A percentile compares a stretch with the other conserved stretches of the same genome.
Evolutionary conservation across 53 echinoderm and acorn worm genomes (phyloP).

Genomic region (Paracentrotus lividus): DNA sequence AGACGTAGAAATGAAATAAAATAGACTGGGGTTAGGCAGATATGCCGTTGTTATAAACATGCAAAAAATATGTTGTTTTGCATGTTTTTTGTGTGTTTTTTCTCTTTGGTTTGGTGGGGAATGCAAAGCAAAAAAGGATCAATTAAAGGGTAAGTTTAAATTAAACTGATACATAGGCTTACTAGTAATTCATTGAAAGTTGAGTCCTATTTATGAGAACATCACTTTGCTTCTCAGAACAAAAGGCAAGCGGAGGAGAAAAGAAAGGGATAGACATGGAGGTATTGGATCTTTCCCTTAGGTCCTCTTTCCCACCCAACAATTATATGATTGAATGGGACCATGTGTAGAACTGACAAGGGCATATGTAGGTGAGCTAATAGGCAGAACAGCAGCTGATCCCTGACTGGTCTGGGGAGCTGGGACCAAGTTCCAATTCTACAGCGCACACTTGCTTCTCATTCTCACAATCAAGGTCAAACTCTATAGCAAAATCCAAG

Average conservation of each 20-base stretch:
- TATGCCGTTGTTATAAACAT: too few relatives aligned
- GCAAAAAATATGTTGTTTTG: too few relatives aligned
- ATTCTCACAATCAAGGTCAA: not conserved
- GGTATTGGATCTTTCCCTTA: not conserved
- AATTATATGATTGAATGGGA: conserved; percentile 40
- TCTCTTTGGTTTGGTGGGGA: too few relatives aligned
- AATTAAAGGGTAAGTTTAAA: too few relatives aligned
- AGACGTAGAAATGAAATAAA: too few relatives aligned
- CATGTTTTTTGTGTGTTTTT: too few relatives aligned
- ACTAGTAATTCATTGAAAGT: too few relatives aligned
- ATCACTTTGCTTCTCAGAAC: too few relatives aligned
- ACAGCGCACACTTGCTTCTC: not conserved
- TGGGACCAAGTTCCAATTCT: conserved; percentile 24
- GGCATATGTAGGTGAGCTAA: conserved; percentile 20
- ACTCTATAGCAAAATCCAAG: not conserved
- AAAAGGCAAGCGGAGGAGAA: not conserved
- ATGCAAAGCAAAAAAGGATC: too few relatives aligned
- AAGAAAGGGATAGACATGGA: not conserved
- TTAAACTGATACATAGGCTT: too few relatives aligned
- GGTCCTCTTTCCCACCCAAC: not conserved
- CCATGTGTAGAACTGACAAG: conserved; percentile 47
- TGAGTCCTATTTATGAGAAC: too few relatives aligned
- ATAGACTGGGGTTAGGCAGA: too few relatives aligned
- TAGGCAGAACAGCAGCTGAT: not conserved
- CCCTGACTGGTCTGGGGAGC: not conserved